Evolutionary conservation across 2,797 vertebrate species (phyloP).

Genomic region (Arctocebus calabarensis): DNA sequence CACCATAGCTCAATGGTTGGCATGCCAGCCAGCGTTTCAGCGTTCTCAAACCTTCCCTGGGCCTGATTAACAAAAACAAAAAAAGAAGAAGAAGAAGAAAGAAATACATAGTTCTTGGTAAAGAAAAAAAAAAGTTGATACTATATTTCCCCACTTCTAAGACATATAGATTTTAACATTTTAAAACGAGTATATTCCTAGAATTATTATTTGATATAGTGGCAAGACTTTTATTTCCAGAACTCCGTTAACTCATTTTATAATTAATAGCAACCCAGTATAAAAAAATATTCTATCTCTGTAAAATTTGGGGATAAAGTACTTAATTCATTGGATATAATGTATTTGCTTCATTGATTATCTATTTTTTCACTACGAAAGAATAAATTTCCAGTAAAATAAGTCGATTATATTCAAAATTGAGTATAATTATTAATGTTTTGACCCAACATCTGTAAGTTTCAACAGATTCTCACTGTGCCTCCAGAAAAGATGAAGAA

Average conservation of each 20-base stretch:
- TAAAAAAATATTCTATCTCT: not conserved
- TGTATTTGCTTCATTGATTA: not conserved
- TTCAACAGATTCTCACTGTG: conserved; percentile 8
- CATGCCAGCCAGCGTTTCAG: too few relatives aligned
- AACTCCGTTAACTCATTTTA: not conserved
- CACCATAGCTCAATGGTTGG: too few relatives aligned
- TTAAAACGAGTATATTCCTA: not conserved
- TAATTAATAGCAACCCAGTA: not conserved
- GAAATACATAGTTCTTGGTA: not conserved
- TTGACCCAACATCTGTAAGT: not conserved
- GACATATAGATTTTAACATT: conserved; percentile 42
- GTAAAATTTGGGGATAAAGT: not conserved
- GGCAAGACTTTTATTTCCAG: conserved; percentile 35
- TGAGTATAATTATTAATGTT: not conserved
- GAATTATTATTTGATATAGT: not conserved
- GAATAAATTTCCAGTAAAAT: conserved; percentile 33
- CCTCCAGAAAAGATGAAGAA: not conserved
- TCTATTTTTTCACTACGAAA: not conserved
- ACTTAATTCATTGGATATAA: not conserved
- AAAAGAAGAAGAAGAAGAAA: too few relatives aligned
- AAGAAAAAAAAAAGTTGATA: not conserved
- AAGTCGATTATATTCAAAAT: not conserved
- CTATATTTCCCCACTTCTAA: not conserved
- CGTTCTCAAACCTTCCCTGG: too few relatives aligned
- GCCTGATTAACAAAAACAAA: too few relatives aligned